Conservation (phyloP, 2,797 vertebrate genomes). For the Halcyon leucocephala region DNA sequence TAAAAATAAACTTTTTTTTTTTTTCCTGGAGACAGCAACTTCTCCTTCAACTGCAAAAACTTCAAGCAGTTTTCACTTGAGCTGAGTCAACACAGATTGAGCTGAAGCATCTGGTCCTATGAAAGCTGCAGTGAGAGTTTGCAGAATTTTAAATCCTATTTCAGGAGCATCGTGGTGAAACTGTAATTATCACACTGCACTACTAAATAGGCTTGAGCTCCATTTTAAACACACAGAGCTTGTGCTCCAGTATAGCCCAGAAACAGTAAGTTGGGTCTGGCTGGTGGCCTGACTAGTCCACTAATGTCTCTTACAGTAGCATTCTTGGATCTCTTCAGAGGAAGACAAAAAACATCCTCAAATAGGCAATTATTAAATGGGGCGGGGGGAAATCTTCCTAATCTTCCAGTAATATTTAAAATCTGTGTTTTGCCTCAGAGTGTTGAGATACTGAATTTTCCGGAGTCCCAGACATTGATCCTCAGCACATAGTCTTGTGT, state of each 20-base stretch:
- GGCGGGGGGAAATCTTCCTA: not conserved
- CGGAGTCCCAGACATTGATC: not conserved
- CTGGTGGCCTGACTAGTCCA: not conserved
- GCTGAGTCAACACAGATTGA: constrained; percentile 68
- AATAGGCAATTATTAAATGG: not conserved
- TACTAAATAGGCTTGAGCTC: constrained; percentile 32
- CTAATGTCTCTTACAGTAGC: not conserved
- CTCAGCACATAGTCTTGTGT: not conserved
- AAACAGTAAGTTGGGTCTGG: not conserved
- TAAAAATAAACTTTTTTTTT: not conserved
- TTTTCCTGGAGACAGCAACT: constrained; percentile 11
- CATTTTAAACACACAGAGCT: constrained; percentile 34
- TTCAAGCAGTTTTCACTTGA: constrained; percentile 58
- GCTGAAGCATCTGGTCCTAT: constrained; percentile 65
- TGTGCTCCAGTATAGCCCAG: not conserved
- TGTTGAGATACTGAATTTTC: not conserved
- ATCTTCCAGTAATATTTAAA: not conserved
- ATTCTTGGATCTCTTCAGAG: not conserved
- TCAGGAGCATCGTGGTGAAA: constrained; percentile 40
- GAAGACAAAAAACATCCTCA: not conserved
- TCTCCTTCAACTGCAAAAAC: constrained; percentile 53
- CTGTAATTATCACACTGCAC: constrained; percentile 50
- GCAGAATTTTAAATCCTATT: constrained; percentile 66
- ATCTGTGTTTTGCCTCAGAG: not conserved
- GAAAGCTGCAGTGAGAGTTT: constrained; percentile 53